These are phyloP conservation scores for Temnothorax curvispinosus DNA, from an alignment of 1,140 invertebrate genomes.

Conservation along the genomic window DNA sequence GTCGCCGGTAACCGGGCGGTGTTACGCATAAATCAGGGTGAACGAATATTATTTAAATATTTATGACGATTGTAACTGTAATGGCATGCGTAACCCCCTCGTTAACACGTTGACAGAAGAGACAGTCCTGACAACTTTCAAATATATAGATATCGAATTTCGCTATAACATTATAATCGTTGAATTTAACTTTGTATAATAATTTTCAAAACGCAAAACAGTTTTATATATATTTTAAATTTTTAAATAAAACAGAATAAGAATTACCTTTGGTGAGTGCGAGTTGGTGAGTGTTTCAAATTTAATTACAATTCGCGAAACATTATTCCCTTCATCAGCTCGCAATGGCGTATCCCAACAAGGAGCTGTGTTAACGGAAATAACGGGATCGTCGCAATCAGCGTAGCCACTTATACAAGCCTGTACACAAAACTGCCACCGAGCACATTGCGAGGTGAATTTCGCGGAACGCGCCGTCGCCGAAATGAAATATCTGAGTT, in stretches of 20 bases:
- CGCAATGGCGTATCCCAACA: not conserved
- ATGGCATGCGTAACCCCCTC: conserved; percentile 26
- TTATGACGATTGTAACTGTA: conserved; percentile 60
- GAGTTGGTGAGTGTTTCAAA: not conserved
- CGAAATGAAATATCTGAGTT: conserved; percentile 73
- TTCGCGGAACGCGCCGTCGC: conserved; percentile 49
- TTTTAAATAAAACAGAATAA: not conserved
- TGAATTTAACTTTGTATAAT: not conserved
- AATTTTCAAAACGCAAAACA: not conserved
- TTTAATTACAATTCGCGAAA: conserved; percentile 7
- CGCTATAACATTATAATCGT: not conserved
- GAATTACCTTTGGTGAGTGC: not conserved
- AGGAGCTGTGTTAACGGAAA: conserved; percentile 27
- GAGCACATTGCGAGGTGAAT: conserved; percentile 38
- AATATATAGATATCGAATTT: not conserved
- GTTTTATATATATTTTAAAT: no score
- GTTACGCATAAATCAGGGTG: conserved; percentile 56
- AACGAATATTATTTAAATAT: conserved; percentile 60
- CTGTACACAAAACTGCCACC: conserved; percentile 18
- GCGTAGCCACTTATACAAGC: not conserved
- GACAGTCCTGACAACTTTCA: conserved; percentile 18
- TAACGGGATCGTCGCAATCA: not conserved
- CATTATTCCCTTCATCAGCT: not conserved
- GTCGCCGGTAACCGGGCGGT: conserved; percentile 24
- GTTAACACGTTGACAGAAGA: conserved; percentile 28